Evolutionary conservation across 2,797 vertebrate species (phyloP).

Genomic region (Nannoperca australis): DNA sequence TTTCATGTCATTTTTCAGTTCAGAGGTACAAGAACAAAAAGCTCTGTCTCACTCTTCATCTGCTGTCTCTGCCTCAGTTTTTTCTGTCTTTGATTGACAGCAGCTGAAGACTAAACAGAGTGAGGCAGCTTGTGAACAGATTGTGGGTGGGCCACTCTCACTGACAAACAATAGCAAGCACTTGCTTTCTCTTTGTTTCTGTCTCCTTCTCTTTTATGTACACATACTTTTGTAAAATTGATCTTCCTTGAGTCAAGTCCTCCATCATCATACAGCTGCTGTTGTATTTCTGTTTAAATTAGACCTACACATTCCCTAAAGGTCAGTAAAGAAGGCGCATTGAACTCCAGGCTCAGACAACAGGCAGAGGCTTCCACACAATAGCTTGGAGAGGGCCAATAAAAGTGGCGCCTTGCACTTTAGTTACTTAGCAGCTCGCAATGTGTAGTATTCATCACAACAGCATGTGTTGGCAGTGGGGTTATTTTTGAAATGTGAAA

Average conservation of each 20-base stretch:
- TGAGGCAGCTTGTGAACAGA: conserved; percentile 30
- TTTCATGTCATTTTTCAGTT: not conserved
- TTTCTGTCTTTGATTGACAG: conserved; percentile 71
- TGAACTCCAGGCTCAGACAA: conserved; percentile 53
- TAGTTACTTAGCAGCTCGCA: conserved; percentile 54
- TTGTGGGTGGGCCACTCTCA: conserved; percentile 54
- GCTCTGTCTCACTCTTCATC: conserved; percentile 24
- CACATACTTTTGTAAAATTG: conserved; percentile 3
- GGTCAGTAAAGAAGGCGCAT: conserved; percentile 25
- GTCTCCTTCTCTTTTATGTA: conserved; percentile 5
- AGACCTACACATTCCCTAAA: conserved; percentile 30
- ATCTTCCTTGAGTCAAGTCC: not conserved
- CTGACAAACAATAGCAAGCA: conserved; percentile 52
- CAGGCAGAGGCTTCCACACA: conserved; percentile 51
- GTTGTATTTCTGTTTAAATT: conserved; percentile 33
- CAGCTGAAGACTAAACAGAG: conserved; percentile 77
- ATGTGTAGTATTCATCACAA: conserved; percentile 48
- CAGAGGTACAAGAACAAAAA: too few relatives aligned
- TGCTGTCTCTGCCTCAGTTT: conserved; percentile 43
- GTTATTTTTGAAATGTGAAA: conserved; percentile 54
- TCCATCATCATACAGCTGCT: conserved; percentile 29
- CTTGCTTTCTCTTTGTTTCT: conserved; percentile 30
- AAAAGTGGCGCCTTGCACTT: conserved; percentile 63
- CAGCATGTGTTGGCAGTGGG: conserved; percentile 56
- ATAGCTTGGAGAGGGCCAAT: conserved; percentile 52